Base-by-base conservation (phyloP, 2,888 invertebrate genomes). In the Tinea semifulvella region DNA sequence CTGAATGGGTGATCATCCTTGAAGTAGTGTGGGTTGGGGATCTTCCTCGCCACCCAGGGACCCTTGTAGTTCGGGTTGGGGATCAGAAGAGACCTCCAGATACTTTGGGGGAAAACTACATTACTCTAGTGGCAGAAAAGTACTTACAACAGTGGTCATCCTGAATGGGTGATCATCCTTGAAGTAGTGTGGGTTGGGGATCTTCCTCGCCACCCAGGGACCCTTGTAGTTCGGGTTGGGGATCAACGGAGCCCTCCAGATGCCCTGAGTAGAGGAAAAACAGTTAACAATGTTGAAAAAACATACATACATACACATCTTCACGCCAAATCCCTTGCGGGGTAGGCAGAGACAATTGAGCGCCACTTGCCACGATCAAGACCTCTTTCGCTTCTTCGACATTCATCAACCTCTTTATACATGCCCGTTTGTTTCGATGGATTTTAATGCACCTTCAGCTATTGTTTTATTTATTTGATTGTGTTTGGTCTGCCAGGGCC, bases 21-120 rank as follows among this genome's bases (percentile, higher is more conserved):
- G 74, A 93, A 99, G 80, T 88, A 97, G 63, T 95, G 84, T 0
- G 99, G 98, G 82, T 99, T 99, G 40, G 87, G 84, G 49, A 99
- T 91, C 56, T 88, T 88, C 46, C 86, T 85, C 38, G 98, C 90
- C 42, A 86, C 80, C 99, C 99, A 99, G 76, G 95, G 95, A 58
- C 99, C 99, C 63, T 90, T 89, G 77, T 96, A 97, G 70, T 93
- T 91, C 6, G 96, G 96, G 83, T 98, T 98, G 46, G 91, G 85
- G 51, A 99, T 89, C 59, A 92, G 84, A 1, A 93, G 90, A 42
- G 98, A 87, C 50, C 90, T 86, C 98, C 98, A 99, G 53, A 88
- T 89, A 44, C 98, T 98, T 73, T 82, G 57, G 2, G 44, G 31
- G 28, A 22, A 36, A 35, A 11, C 4, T 11, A 28, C 28, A 22